A percentile compares a stretch with the other conserved stretches of the same genome.
These are phyloP conservation scores for Melospiza georgiana DNA, from an alignment of 2,113 vertebrate species.

Conservation along the genomic window DNA sequence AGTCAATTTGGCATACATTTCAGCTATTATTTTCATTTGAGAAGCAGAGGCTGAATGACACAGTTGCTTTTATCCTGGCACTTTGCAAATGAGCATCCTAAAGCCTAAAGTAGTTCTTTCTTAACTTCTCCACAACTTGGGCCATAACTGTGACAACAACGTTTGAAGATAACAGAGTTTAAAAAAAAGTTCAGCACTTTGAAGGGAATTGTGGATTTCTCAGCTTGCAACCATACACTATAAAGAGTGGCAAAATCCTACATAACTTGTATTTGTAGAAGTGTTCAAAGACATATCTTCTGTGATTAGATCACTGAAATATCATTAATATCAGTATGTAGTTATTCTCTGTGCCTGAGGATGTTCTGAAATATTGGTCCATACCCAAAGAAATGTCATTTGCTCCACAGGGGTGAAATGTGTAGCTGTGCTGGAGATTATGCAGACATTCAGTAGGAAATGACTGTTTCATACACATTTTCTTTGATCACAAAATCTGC, in stretches of 20 bases:
- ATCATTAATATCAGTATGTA: neutral
- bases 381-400: neutral
- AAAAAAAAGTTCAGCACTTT: neutral
- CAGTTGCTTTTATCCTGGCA: neutral
- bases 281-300: neutral
- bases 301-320: neutral
- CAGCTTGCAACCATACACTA: neutral
- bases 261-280: neutral
- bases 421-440: neutral
- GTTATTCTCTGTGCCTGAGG: neutral
- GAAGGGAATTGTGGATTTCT: neutral
- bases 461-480: neutral
- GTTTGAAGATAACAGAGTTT: neutral
- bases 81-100: neutral
- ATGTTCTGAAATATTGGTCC: neutral
- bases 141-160: neutral
- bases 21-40: constrained; percentile 68
- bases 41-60: constrained; percentile 37
- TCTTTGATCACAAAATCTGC: neutral
- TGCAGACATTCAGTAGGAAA: neutral
- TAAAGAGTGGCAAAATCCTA: neutral
- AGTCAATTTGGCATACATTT: constrained; percentile 60
- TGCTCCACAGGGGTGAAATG: neutral
- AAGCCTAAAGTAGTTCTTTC: neutral
- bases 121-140: neutral